Conservation (phyloP, 2,888 invertebrate species). For the Pogonocherus hispidulus region DNA sequence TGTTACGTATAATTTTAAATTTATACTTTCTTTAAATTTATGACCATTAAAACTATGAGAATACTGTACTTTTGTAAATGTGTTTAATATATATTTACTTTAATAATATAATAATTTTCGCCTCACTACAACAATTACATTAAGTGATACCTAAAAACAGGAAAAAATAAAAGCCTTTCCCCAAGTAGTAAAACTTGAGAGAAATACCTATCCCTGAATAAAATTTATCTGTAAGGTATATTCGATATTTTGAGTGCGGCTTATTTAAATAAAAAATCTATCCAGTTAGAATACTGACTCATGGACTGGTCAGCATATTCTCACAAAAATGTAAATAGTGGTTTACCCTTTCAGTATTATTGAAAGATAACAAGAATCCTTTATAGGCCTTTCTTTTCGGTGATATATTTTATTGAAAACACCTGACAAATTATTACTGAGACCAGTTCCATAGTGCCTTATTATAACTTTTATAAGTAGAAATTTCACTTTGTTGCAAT, state of each 20-base stretch:
- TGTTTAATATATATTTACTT: too few relatives aligned
- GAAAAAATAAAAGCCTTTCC: too few relatives aligned
- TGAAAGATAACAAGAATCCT: not conserved
- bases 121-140: too few relatives aligned
- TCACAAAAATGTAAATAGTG: conserved; percentile 1
- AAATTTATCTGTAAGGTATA: not conserved
- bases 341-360: not conserved
- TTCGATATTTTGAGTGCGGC: not conserved
- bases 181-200: too few relatives aligned
- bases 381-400: not conserved
- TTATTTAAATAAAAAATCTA: conserved; percentile 6
- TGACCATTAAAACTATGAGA: too few relatives aligned
- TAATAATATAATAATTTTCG: too few relatives aligned
- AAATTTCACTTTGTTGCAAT: too few relatives aligned
- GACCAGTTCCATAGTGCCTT: not conserved
- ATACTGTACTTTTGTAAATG: too few relatives aligned
- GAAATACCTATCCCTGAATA: not conserved
- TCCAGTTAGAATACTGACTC: not conserved
- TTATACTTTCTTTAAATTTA: too few relatives aligned
- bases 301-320: not conserved
- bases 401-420: not conserved
- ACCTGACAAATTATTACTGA: not conserved
- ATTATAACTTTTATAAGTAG: too few relatives aligned
- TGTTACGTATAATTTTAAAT: too few relatives aligned
- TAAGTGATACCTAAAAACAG: too few relatives aligned